These are phyloP conservation scores for Nemapogon koenigi DNA, from an alignment of 2,888 invertebrate genomes.

Conservation along the genomic window DNA sequence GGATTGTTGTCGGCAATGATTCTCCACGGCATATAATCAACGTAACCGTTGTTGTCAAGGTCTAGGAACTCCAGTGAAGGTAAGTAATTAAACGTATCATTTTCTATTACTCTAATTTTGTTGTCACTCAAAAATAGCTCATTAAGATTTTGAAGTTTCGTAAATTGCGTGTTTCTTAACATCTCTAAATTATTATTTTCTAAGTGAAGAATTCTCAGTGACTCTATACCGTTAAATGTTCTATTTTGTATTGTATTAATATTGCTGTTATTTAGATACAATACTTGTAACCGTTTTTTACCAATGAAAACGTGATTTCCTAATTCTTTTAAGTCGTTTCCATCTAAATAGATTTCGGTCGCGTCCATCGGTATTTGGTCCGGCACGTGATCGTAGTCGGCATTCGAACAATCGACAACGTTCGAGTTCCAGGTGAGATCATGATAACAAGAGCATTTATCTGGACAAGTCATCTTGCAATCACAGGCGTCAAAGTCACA, in stretches of 20 bases:
- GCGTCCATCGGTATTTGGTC: conserved; percentile 88
- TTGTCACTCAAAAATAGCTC: conserved; percentile 82
- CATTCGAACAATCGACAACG: conserved; percentile 82
- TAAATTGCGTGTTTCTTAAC: conserved; percentile 80
- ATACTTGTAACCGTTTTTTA: conserved; percentile 78
- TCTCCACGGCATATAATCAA: conserved; percentile 78
- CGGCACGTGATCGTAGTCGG: conserved; percentile 76
- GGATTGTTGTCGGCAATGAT: conserved; percentile 71
- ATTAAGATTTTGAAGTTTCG: conserved; percentile 73
- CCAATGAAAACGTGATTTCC: conserved; percentile 88
- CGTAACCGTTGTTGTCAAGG: conserved; percentile 79
- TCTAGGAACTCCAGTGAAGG: conserved; percentile 74
- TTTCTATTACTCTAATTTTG: conserved; percentile 74
- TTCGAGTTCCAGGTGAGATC: conserved; percentile 86
- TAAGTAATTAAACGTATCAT: conserved; percentile 78
- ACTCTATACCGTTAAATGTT: conserved; percentile 81
- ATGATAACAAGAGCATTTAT: conserved; percentile 86
- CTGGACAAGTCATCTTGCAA: conserved; percentile 90
- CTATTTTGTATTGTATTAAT: conserved; percentile 79
- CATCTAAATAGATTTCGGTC: conserved; percentile 85
- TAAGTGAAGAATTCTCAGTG: conserved; percentile 76
- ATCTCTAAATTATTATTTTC: conserved; percentile 77
- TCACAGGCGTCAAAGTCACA: conserved; percentile 92
- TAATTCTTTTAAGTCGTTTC: conserved; percentile 78
- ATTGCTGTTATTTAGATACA: conserved; percentile 81